Base-by-base conservation (phyloP, 2,797 vertebrate genomes). In the Hozukius guyotensis region DNA sequence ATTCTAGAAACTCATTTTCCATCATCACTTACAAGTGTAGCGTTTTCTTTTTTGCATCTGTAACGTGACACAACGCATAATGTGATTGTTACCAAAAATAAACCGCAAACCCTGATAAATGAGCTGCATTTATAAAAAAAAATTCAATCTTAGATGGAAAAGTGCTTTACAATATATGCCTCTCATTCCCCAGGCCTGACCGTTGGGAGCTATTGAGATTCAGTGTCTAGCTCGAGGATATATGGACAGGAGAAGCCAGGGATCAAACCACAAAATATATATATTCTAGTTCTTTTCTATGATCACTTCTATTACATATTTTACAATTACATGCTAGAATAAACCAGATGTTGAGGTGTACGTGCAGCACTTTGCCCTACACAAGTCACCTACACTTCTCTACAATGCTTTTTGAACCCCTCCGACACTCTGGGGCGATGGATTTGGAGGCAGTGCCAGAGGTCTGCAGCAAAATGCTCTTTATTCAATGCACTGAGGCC, bases 391-490 rank as follows among this genome's bases (percentile, higher is more conserved):
- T 72, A 31, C 32, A 42, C 72, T 59, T 65, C 42, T 72, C 49
- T 36, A 16, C 36, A 62, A 4, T 80, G 82, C 55, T 75, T 75
- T 56, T 6, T 64, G 49, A 74, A 80, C 32, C 53, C 5, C 32
- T 78, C 8, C 57, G 71, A 75, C 65, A 75, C 64, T 72, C 27
- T 4, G 10, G 66, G 66, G 68, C 68, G 36, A 56, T 60, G 67
- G 60, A 73, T 88, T 83, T 61, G 61, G 72, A 83, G 72, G 46
- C 72, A 22, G 60, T 72, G 76, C 83, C 83, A 85, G 75, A 88
- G 78, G 82, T 84, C 80, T 84, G 75, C 78, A 75, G 82, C 65
- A 80, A 77, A 81, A 81, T 20, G 34, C 76, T 85, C 64, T 85
- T 81, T 72, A 84, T 77, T 89, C 67, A 75, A 29, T 71, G 72